Base-by-base conservation (phyloP, 2,113 vertebrate genomes). In the Albula goreensis region DNA sequence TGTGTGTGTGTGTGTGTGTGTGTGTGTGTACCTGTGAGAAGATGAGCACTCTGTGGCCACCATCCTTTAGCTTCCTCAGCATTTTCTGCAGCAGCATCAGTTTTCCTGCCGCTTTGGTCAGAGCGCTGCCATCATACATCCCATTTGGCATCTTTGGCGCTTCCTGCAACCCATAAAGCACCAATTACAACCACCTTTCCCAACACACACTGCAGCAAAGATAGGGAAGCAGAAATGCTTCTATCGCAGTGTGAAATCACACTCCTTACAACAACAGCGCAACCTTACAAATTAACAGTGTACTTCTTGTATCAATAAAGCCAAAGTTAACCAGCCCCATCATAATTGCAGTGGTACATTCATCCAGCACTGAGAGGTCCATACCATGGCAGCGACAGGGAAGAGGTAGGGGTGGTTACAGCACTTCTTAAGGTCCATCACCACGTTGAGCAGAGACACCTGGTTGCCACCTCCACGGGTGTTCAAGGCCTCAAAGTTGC, bases 371-470 rank as follows among this genome's bases (percentile, higher is more conserved):
- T 78, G 7, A 41, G 12, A 66, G 57, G 57, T 81, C 13, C 52
- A 0, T 96, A 99, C 97, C 92, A 95, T 98, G 41, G 98, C 98
- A 78, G 98, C 98, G 83, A 97, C 96, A 4, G 98, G 98, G 86
- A 99, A 99, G 91, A 99, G 98, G 93, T 99, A 99, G 5, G 98
- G 98, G 89, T 99, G 98, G 89, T 99, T 99, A 93, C 98, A 99
- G 93, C 98, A 99, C 91, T 99, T 99, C 93, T 99, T 99, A 82
- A 99, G 95, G 93, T 99, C 98, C 98, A 99, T 99, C 90, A 99
- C 97, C 89, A 99, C 97, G 7, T 99, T 99, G 50, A 99, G 96
- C 86, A 99, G 92, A 52, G 98, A 99, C 4, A 99, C 98, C 91
- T 99, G 98, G 94, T 99, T 99, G 88, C 98, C 98, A 80, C 97